Base-by-base conservation (phyloP, 1,140 invertebrate genomes). In the Sycophaga agraensis region DNA sequence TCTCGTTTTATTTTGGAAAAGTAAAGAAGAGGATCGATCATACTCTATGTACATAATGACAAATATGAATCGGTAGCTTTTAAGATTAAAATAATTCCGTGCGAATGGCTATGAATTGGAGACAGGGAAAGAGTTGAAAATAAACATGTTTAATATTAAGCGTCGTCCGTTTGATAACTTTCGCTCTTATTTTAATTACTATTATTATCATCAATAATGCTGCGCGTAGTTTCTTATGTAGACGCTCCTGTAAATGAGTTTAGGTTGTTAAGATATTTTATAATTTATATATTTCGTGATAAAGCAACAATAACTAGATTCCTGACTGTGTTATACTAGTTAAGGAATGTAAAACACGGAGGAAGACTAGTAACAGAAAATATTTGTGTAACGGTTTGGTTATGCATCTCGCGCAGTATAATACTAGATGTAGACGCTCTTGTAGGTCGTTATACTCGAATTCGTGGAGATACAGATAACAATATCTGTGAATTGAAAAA, bases 311-410 rank as follows among this genome's bases (percentile, higher is more conserved):
- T 63, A 66, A 34, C 24, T 63, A 71, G 53, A 70, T 64, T 71
- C 67, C 64, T 64, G 65, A 70, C 65, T 74, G 73, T 75, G 74
- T 68, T 69, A 74, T 73, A 72, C 58, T 73, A 73, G 65, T 53
- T 61, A 49, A 50, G 45, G 16, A 61, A 28, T 46, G 12, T 21
- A 26, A 28, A 48, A 39, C 17, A 53, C 35, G 9, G 12, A 49
- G 37, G 43, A 39, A 46, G 40, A 35, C n/a, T n/a, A 59, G 58
- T 14, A 53, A 42, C 57, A 28, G 35, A 60, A 53, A 59, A 48
- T 57, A 55, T 17, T 51, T 59, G 5, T 57, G 50, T 35, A 50
- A 66, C 55, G 22, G 16, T 40, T 39, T 9, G 21, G 16, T 61
- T 60, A 53, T 45, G 16, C 40, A 42, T 35, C 12, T 45, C 34